These are phyloP conservation scores for Bradypus variegatus DNA, from an alignment of 2,797 vertebrate species.

Conservation along the genomic window DNA sequence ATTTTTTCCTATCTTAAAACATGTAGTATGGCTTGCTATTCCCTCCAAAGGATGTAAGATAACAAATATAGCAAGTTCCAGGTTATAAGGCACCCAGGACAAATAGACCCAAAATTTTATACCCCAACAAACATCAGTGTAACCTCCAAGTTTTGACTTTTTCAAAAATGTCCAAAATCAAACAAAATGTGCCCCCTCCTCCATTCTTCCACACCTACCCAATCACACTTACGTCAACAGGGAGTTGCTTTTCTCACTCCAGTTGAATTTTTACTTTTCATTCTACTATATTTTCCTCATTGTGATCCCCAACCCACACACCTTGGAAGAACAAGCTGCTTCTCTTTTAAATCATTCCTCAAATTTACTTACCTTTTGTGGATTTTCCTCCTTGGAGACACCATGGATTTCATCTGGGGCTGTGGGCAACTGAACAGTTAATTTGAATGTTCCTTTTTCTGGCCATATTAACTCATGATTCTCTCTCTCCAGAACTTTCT, in stretches of 20 bases:
- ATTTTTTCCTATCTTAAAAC: neutral
- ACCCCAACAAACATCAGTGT: neutral
- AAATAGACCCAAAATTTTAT: neutral
- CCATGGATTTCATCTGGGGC: neutral
- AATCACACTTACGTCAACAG: neutral
- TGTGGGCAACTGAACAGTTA: slow-evolving; percentile 66
- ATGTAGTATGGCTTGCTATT: neutral
- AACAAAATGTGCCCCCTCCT: neutral
- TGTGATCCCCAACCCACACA: neutral
- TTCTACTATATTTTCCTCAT: neutral
- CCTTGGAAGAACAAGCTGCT: neutral
- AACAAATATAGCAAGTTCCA: neutral
- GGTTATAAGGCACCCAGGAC: neutral
- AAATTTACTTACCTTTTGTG: slow-evolving; percentile 51
- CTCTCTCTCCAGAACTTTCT: slow-evolving; percentile 67
- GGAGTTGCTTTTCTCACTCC: neutral
- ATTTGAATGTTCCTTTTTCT: slow-evolving; percentile 49
- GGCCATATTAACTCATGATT: slow-evolving; percentile 66
- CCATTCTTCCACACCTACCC: neutral
- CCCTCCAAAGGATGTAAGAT: neutral
- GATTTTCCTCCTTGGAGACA: neutral
- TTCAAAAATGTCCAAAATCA: neutral
- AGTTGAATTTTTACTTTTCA: neutral
- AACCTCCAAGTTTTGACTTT: neutral
- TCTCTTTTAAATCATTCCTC: neutral